Base-by-base conservation (phyloP, 2,888 invertebrate genomes). In the Tinea semifulvella region DNA sequence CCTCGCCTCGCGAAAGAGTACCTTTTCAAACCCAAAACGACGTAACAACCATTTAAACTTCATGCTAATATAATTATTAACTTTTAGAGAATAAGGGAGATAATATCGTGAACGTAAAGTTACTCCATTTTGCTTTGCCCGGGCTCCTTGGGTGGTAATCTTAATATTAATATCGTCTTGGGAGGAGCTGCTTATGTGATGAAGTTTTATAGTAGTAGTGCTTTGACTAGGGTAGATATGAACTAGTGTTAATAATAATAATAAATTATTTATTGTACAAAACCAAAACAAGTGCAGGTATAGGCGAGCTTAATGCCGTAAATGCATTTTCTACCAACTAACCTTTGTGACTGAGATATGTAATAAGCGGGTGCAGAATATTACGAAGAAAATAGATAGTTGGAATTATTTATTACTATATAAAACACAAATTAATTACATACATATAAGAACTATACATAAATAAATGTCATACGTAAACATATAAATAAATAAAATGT, bases 161-260 rank as follows among this genome's bases (percentile, higher is more conserved):
- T 74, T 74, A 74, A 72, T 74, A 74, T 74, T 74, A 73, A 74
- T 74, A 74, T 68, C 68, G 65, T 65, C 72, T 72, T 71, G 73
- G 72, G 48, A 31, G 48, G 74, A 64, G 59, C 63, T 60, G 60
- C 63, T 66, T 68, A 63, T 68, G 63, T 68, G 73, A 65, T 65
- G 64, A 68, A 73, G 71, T 74, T 74, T 73, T 74, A 70, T 67
- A 19, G 40, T 40, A 22, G 40, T 22, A 11, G 17, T 11, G 40
- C 22, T 20, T 20, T 40, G 13, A 6, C 13, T 40, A 40, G 40
- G 40, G 40, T 40, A 11, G n/a, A 40, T 36, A 36, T 36, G 17
- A 5, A 16, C 11, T 7, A 5, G 25, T 5, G 25, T 22, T 22
- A 7, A 7, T 5, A 7, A 22, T 22, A 22, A 7, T 7, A 22